Conservation (phyloP, 1,140 invertebrate genomes). For the Bombus impatiens region DNA sequence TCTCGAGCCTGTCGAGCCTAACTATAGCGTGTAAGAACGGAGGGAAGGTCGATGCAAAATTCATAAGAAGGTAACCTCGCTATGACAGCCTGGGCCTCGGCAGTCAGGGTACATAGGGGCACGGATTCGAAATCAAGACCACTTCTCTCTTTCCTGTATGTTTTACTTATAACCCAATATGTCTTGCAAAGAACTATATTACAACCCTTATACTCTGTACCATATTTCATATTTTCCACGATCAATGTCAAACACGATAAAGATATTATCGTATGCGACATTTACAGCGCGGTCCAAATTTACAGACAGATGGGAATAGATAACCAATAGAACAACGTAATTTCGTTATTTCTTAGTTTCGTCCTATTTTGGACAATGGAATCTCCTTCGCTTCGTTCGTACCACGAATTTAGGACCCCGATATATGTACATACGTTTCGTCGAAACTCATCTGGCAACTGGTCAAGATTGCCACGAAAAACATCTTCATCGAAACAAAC, state of each 20-base stretch:
- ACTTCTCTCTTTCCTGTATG: too few species aligned
- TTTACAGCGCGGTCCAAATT: background rate
- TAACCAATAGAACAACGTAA: too few species aligned
- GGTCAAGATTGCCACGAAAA: background rate
- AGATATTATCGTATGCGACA: background rate
- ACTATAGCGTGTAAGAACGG: background rate
- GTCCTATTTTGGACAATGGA: too few species aligned
- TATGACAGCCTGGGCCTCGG: background rate
- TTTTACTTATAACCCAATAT: background rate
- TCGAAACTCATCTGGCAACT: background rate
- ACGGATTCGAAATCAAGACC: background rate
- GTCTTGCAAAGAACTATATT: background rate
- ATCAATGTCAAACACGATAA: background rate
- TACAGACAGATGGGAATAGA: too few species aligned
- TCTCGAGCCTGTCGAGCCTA: background rate
- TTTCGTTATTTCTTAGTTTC: too few species aligned
- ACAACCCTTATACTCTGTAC: too few species aligned
- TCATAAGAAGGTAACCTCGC: constrained; percentile 21
- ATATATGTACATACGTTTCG: too few species aligned
- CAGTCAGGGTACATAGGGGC: background rate
- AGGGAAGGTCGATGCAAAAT: constrained; percentile 2
- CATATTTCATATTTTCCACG: background rate
- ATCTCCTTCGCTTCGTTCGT: too few species aligned
- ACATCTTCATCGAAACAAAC: background rate
- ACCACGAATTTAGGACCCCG: too few species aligned